phyloP scores from a whole-genome alignment of 1,140 invertebrate genomes.

The Drosophila pachea region DNA sequence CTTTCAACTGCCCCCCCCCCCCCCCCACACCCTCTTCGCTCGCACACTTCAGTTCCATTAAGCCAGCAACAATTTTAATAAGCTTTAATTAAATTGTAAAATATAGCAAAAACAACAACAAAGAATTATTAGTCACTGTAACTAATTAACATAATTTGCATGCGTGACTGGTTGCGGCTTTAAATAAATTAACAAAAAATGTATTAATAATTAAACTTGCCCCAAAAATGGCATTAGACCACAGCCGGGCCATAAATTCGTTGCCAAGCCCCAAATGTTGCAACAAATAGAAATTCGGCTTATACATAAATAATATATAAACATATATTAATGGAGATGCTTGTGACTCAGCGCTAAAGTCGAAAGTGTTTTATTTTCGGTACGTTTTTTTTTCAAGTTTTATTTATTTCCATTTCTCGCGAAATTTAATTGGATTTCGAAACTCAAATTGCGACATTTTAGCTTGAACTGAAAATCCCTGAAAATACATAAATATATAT shows the following conservation, averaged over 20 bases:
- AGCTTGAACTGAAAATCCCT: conserved; percentile 42
- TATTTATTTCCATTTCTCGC: conserved; percentile 6
- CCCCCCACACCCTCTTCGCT: no score
- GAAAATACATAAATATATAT: conserved; percentile 15
- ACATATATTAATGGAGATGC: no score
- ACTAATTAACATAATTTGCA: conserved; percentile 74
- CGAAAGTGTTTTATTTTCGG: conserved; percentile 36
- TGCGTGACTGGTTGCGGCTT: conserved; percentile 62
- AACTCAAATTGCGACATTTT: conserved; percentile 33
- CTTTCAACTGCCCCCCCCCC: not conserved
- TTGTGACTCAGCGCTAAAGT: conserved; percentile 42
- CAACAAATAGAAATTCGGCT: conserved; percentile 50
- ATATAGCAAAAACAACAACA: conserved; percentile 14
- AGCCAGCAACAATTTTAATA: conserved; percentile 65
- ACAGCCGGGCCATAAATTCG: conserved; percentile 26
- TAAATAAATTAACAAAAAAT: conserved; percentile 68
- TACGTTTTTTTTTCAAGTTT: not conserved
- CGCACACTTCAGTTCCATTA: not conserved
- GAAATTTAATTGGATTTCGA: conserved; percentile 21
- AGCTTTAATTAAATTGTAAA: conserved; percentile 64
- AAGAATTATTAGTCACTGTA: conserved; percentile 46
- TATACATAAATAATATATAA: not conserved
- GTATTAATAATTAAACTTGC: conserved; percentile 68
- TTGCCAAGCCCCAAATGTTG: conserved; percentile 48
- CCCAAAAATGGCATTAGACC: conserved; percentile 8